Evolutionary conservation across 2,797 vertebrate genomes (phyloP), one percentile per base, ranked within the genome.

Genomic region (Smutsia temminckii): DNA sequence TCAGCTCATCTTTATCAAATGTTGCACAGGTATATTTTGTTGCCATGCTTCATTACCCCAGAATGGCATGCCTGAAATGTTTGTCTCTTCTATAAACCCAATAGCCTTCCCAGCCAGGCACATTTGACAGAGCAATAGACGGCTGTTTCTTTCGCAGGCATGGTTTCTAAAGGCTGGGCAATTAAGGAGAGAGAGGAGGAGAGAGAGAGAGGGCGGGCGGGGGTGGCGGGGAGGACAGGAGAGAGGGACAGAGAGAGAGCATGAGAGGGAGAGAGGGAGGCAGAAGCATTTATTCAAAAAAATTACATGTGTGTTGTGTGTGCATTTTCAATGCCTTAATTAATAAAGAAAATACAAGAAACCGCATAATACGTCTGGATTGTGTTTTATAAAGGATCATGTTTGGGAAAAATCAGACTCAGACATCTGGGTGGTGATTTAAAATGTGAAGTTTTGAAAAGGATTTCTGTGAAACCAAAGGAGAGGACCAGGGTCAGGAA

Each of bases 1-100:
- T 99, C 99, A 99, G 99, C 99, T 99, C 99, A 99, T 99, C 99
- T 99, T 99, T 99, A 99, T 99, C 99, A 99, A 99, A 99, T 99
- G 99, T 99, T 99, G 99, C 99, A 99, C 99, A 99, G 99, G 99
- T 99, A 99, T 99, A 99, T 99, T 99, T 99, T 99, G 98, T 99
- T 98, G 99, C 99, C 99, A 99, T 99, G 99, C 99, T 99, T 99
- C 99, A 99, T 99, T 99, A 99, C 99, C 99, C 98, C 98, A 98
- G 99, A 99, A 99, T 99, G 99, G 99, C 98, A 99, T 98, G 98
- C 99, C 99, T 99, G 99, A 99, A 99, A 99, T 99, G 99, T 99
- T 99, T 99, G 99, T 99, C 99, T 99, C 99, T 98, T 99, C 99
- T 99, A 96, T 98, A 98, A 98, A 98, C 98, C 98, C 98, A 98